phyloP scores from a whole-genome alignment of 2,113 vertebrate species.

The Meriones unguiculatus region DNA sequence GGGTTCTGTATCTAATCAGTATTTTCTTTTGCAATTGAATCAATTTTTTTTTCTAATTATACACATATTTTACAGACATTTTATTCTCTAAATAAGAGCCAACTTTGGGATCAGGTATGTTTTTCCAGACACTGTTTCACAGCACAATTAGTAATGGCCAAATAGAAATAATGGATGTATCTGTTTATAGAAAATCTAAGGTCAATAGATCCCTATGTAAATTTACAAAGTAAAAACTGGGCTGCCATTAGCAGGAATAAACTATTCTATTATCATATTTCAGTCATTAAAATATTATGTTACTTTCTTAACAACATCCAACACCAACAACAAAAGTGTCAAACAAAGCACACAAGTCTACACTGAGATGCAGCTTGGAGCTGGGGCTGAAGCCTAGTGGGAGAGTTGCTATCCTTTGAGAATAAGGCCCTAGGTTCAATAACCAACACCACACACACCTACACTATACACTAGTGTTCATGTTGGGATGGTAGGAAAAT shows the following conservation, averaged over 20 bases:
- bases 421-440: neutral
- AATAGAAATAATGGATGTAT: neutral
- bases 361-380: neutral
- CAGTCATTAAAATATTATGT: neutral
- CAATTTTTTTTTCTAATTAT: neutral
- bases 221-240: neutral
- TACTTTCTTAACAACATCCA: neutral
- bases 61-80: neutral
- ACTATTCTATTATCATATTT: neutral
- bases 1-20: neutral
- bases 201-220: neutral
- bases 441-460: neutral
- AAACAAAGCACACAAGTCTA: neutral
- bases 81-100: neutral
- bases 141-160: neutral
- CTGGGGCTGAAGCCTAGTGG: neutral
- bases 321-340: neutral
- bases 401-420: neutral
- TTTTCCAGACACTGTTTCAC: neutral
- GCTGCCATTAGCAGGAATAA: neutral
- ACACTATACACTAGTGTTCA: neutral
- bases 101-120: neutral
- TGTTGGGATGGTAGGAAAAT: neutral
- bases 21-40: neutral
- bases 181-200: neutral